A percentile compares a stretch with the other conserved stretches of the same genome.
Conservation (phyloP, 2,113 vertebrate species). For the Castor canadensis region DNA sequence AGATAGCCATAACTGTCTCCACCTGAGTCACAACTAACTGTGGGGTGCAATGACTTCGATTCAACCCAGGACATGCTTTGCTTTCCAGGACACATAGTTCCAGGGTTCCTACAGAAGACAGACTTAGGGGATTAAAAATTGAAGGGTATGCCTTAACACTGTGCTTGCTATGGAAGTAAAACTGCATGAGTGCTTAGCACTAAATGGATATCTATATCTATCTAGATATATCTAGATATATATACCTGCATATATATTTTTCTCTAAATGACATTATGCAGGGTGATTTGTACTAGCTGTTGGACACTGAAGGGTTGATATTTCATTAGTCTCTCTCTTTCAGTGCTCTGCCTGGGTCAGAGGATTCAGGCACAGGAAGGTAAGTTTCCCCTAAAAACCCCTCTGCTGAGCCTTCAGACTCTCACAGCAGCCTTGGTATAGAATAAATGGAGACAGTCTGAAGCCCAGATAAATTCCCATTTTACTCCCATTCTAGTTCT, state of each 20-base stretch:
- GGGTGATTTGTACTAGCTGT: not conserved
- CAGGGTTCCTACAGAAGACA: not conserved
- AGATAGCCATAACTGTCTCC: not conserved
- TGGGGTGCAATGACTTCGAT: not conserved
- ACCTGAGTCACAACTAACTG: not conserved
- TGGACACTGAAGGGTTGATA: not conserved
- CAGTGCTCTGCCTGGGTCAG: slow-evolving; percentile 41
- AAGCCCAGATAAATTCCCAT: not conserved
- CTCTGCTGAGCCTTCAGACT: too few species aligned
- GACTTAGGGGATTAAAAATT: not conserved
- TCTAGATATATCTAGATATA: not conserved
- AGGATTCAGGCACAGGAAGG: not conserved
- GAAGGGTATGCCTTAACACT: not conserved
- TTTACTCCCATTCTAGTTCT: not conserved
- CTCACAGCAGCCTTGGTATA: not conserved
- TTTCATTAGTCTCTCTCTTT: slow-evolving; percentile 3
- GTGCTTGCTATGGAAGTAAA: not conserved
- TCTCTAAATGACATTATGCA: not conserved
- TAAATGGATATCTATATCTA: too few species aligned
- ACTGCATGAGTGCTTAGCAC: too few species aligned
- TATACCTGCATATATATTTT: not conserved
- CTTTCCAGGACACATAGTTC: not conserved
- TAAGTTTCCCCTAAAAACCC: not conserved
- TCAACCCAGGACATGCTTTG: not conserved
- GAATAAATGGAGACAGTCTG: not conserved